A percentile compares a stretch with the other conserved stretches of the same genome.
Conservation (phyloP, 2,113 vertebrate genomes). For the Cynocephalus volans region DNA sequence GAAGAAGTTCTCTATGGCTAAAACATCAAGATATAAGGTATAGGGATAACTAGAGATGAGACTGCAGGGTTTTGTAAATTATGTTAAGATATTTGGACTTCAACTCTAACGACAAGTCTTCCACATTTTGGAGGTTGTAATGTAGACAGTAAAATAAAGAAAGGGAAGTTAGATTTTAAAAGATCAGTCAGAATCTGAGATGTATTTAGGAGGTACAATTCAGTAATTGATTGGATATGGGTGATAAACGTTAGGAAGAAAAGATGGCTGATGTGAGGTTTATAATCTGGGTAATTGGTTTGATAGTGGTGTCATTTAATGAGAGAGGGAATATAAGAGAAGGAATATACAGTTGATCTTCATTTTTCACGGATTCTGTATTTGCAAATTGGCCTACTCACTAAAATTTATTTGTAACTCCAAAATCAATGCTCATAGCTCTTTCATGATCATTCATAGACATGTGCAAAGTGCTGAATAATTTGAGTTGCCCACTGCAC, state of each 20-base stretch:
- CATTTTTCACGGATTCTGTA: neutral
- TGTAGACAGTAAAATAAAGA: neutral
- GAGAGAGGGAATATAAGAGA: neutral
- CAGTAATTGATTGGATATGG: neutral
- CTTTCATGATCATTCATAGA: neutral
- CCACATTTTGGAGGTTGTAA: neutral
- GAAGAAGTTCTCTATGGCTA: neutral
- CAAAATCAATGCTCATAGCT: slow-evolving; percentile 14
- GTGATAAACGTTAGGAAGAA: neutral
- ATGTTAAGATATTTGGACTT: neutral
- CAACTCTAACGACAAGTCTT: slow-evolving; percentile 3
- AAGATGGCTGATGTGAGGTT: neutral
- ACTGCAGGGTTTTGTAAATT: neutral
- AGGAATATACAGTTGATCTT: neutral
- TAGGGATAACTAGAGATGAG: neutral
- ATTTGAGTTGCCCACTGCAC: neutral
- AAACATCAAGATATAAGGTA: neutral
- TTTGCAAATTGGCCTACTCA: neutral
- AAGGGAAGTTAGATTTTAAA: neutral
- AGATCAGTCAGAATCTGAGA: neutral
- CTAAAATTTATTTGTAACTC: slow-evolving; percentile 39
- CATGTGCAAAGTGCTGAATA: neutral
- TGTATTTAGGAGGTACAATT: neutral
- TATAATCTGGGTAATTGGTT: neutral
- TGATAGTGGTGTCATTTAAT: neutral